Percentiles rank a stretch among this genome's conserved stretches.
phyloP scores from a whole-genome alignment of 2,888 invertebrate species.

The Lepidochrysops patricia region DNA sequence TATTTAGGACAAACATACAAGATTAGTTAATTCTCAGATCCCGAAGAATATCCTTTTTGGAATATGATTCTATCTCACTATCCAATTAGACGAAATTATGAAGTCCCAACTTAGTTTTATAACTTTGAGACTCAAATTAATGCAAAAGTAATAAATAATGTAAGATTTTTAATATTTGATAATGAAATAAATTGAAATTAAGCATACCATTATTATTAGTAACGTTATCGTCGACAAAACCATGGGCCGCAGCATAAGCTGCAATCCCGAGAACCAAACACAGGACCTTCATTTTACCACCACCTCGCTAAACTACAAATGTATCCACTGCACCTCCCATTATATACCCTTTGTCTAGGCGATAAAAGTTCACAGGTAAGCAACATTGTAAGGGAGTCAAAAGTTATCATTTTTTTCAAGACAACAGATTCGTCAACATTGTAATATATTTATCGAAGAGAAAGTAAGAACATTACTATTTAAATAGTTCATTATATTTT shows the following conservation, averaged over 20 bases:
- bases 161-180: not conserved
- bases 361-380: not conserved
- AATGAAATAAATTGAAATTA: not conserved
- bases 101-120: too few relatives aligned
- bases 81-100: too few relatives aligned
- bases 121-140: too few relatives aligned
- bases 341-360: constrained; percentile 18
- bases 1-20: too few relatives aligned
- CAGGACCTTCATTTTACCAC: constrained; percentile 25
- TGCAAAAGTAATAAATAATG: too few relatives aligned
- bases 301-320: not conserved
- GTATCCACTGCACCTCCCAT: not conserved
- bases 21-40: too few relatives aligned
- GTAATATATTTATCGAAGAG: not conserved
- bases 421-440: not conserved
- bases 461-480: not conserved
- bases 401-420: not conserved
- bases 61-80: too few relatives aligned
- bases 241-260: constrained; percentile 25
- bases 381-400: not conserved
- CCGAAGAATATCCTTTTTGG: too few relatives aligned
- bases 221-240: constrained; percentile 20
- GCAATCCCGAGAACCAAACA: constrained; percentile 25
- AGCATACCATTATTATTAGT: constrained; percentile 36
- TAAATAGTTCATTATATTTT: not conserved